Conservation (phyloP, 2,113 vertebrate genomes). For the Strix aluco region DNA sequence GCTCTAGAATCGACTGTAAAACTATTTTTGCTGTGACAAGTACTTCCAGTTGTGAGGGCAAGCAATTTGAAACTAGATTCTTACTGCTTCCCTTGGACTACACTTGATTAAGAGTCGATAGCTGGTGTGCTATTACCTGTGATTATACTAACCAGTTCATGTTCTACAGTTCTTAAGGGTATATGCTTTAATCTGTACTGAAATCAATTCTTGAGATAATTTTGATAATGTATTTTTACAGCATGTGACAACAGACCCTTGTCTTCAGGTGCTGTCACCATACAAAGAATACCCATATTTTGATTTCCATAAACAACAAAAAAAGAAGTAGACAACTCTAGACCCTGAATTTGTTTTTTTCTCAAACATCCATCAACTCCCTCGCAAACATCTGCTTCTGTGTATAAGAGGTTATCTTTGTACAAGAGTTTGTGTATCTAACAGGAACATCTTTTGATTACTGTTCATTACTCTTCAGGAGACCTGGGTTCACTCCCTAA, state of each 20-base stretch:
- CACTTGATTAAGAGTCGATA: background rate
- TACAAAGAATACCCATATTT: background rate
- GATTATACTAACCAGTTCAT: background rate
- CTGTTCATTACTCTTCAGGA: background rate
- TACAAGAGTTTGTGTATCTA: background rate
- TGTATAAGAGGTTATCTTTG: background rate
- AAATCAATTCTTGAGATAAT: background rate
- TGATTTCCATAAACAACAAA: background rate
- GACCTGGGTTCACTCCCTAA: background rate
- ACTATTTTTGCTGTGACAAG: background rate
- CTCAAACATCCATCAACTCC: background rate
- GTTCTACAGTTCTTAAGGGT: background rate
- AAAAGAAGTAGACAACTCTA: background rate
- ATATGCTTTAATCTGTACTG: background rate
- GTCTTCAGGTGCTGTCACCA: background rate
- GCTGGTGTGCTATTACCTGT: background rate
- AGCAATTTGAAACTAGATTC: background rate
- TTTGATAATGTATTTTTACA: background rate
- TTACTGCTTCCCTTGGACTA: background rate
- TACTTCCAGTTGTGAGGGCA: background rate
- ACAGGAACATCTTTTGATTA: background rate
- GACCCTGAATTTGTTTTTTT: background rate
- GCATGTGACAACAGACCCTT: background rate
- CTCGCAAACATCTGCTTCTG: background rate
- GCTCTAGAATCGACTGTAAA: background rate